These are phyloP conservation scores for Melanotus villosus DNA, from an alignment of 2,888 invertebrate genomes.

Conservation along the genomic window DNA sequence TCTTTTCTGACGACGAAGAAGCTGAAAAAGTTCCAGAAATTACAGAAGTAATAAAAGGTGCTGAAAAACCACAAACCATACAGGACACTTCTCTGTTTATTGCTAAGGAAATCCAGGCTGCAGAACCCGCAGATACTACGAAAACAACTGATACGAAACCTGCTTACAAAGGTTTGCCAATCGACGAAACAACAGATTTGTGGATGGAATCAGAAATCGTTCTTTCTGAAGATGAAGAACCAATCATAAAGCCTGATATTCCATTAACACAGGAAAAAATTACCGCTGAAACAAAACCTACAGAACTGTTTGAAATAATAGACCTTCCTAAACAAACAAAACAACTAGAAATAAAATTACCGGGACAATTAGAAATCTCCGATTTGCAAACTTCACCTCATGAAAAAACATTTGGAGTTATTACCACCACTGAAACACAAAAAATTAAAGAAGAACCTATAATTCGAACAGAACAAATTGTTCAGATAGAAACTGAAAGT, in stretches of 20 bases:
- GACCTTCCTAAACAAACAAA: background rate
- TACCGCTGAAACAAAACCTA: background rate
- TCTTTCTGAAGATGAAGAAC: background rate
- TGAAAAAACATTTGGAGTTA: no score
- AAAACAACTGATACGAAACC: background rate
- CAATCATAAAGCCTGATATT: slow-evolving; percentile 9
- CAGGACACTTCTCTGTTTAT: background rate
- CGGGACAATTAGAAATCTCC: no score
- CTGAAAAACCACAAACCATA: background rate
- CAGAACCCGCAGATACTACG: background rate
- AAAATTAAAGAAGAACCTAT: background rate
- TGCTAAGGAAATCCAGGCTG: background rate
- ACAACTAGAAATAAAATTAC: background rate
- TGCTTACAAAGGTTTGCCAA: slow-evolving; percentile 34
- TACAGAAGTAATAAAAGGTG: background rate
- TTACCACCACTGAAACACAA: no score
- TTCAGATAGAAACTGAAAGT: no score
- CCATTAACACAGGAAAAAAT: background rate
- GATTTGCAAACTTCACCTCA: no score
- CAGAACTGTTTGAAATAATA: slow-evolving; percentile 1
- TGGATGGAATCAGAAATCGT: slow-evolving; percentile 31
- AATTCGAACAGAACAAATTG: background rate
- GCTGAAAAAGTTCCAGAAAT: background rate
- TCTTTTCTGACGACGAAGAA: slow-evolving; percentile 35
- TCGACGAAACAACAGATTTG: slow-evolving; percentile 27